A percentile compares a stretch with the other conserved stretches of the same genome.
These are phyloP conservation scores for Siderastrea radians DNA, from an alignment of 92 coral and sea anemone genomes.

Conservation along the genomic window DNA sequence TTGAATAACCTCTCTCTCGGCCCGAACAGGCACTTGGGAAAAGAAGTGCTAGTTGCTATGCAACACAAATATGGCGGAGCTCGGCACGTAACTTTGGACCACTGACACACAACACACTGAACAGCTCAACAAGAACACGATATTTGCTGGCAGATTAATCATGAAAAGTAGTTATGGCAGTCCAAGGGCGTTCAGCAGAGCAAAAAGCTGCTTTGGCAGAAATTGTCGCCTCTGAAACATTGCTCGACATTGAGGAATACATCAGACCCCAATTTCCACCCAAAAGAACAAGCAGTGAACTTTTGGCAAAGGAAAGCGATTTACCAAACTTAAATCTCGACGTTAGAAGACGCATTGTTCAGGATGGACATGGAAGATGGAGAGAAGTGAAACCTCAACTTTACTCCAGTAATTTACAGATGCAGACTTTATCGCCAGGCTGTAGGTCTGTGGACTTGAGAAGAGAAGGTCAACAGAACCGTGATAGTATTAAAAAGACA, in stretches of 20 bases:
- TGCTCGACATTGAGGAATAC: constrained; percentile 84
- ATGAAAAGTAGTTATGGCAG: constrained; percentile 32
- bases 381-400: constrained; percentile 77
- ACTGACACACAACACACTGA: no score
- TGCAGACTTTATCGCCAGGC: background rate
- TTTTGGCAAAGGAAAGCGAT: background rate
- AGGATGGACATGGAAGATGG: constrained; percentile 98
- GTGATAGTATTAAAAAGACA: background rate
- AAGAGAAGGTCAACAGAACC: background rate
- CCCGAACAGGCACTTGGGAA: constrained; percentile 6
- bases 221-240: constrained; percentile 79
- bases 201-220: constrained; percentile 78
- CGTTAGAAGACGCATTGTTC: constrained; percentile 82
- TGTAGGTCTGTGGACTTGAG: background rate
- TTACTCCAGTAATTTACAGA: constrained; percentile 27
- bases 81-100: background rate
- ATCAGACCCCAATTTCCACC: constrained; percentile 83
- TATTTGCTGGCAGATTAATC: background rate
- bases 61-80: constrained; percentile 19
- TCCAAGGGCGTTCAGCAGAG: constrained; percentile 48
- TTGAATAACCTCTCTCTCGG: background rate
- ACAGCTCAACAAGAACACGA: background rate
- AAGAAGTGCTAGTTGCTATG: constrained; percentile 20
- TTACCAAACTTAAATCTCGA: constrained; percentile 20
- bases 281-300: constrained; percentile 16